Evolutionary conservation across 1,140 invertebrate genomes (phyloP).

Genomic region (Pseudomyrmex concolor): DNA sequence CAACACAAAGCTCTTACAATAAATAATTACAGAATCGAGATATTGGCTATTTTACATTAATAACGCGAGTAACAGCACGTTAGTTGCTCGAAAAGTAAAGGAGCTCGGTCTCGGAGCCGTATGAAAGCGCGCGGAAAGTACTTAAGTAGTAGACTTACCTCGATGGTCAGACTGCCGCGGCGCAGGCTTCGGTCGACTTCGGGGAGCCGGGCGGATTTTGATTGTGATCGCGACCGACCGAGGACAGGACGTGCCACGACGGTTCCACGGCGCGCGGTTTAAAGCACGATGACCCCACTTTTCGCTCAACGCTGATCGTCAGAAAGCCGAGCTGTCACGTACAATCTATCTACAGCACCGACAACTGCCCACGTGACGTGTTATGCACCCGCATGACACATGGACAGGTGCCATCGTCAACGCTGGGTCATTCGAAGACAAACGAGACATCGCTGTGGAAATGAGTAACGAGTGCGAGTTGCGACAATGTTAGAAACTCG

Average conservation of each 20-base stretch:
- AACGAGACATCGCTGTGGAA: constrained; percentile 56
- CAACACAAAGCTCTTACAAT: constrained; percentile 33
- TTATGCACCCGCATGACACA: constrained; percentile 72
- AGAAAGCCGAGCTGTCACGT: constrained; percentile 69
- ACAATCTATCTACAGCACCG: constrained; percentile 57
- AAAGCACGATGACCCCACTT: constrained; percentile 71
- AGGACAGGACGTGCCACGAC: constrained; percentile 53
- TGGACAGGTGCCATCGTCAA: constrained; percentile 69
- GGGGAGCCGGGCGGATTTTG: constrained; percentile 10
- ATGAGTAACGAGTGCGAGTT: constrained; percentile 27
- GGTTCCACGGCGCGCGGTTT: constrained; percentile 63
- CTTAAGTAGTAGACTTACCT: constrained; percentile 65
- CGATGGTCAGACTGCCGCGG: constrained; percentile 44
- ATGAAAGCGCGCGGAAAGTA: constrained; percentile 15
- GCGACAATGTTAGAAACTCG: constrained; percentile 38
- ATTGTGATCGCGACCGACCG: constrained; percentile 50
- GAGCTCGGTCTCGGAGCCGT: background rate
- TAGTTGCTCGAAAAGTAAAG: background rate
- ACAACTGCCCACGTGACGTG: constrained; percentile 69
- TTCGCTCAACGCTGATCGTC: constrained; percentile 54
- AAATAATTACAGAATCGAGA: constrained; percentile 25
- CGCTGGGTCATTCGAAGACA: constrained; percentile 64
- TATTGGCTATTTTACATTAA: constrained; percentile 2
- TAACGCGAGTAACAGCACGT: background rate
- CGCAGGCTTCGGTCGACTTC: constrained; percentile 1